Conservation (phyloP, 2,797 vertebrate genomes). For the Psittacula echo region DNA sequence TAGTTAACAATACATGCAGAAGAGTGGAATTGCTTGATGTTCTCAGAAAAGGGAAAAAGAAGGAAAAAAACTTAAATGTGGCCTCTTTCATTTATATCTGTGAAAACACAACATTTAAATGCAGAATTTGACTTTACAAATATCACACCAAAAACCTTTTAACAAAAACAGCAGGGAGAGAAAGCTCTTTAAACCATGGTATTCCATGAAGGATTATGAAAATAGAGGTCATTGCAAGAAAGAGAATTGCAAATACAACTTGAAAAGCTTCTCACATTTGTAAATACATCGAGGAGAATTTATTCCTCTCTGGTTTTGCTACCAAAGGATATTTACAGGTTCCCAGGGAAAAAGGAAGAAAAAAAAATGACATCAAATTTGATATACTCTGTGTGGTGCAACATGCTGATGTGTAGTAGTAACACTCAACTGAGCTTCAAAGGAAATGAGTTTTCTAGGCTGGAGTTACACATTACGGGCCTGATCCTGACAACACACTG, state of each 20-base stretch:
- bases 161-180: constrained; percentile 82
- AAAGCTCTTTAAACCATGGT: constrained; percentile 82
- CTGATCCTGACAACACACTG: constrained; percentile 53
- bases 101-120: constrained; percentile 82
- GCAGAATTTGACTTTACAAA: constrained; percentile 83
- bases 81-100: constrained; percentile 74
- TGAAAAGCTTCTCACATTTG: constrained; percentile 80
- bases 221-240: constrained; percentile 81
- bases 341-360: constrained; percentile 60
- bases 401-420: constrained; percentile 32
- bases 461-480: constrained; percentile 46
- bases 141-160: constrained; percentile 82
- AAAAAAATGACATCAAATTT: constrained; percentile 71
- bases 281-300: constrained; percentile 79
- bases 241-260: constrained; percentile 80
- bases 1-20: constrained; percentile 66
- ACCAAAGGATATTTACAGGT: constrained; percentile 75
- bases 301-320: constrained; percentile 76
- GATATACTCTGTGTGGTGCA: constrained; percentile 64
- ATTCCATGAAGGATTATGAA: constrained; percentile 86
- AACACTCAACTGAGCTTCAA: constrained; percentile 54
- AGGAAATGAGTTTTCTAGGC: constrained; percentile 63
- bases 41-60: constrained; percentile 53
- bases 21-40: constrained; percentile 48
- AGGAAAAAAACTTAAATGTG: constrained; percentile 58